Evolutionary conservation across 2,797 vertebrate species (phyloP), one percentile per base, ranked within the genome.

Genomic region (Cyprinella venusta): DNA sequence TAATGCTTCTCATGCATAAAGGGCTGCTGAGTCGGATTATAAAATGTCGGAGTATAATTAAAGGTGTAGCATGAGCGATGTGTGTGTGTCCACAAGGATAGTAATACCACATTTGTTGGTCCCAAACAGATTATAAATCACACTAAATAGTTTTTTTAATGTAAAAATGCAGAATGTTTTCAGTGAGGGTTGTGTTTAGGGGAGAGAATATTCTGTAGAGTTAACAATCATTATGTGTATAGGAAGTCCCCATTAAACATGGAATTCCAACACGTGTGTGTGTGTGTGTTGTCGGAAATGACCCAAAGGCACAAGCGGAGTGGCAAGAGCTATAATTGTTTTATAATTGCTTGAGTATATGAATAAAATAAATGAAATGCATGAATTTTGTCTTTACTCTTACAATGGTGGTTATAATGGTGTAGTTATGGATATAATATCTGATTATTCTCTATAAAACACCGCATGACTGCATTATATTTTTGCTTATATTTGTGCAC

Each of bases 21-120:
- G 85, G 80, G 56, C 18, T 24, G 61, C 10, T 76, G 83, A 76
- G 26, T 75, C 50, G 68, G 54, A 86, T 88, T 84, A 86, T 76
- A 54, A 87, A 87, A 84, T 85, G 85, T 85, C 76, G 15, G 63
- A 48, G 63, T 78, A 48, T 85, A 86, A 88, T 81, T 84, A 81
- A 79, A 48, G 33, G 50, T 52, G 70, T 79, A 79, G 54, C 70
- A 54, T 50, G 76, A 30, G n/a, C 76, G 56, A 6, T 13, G 12
- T 45, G 42, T 45, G 42, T 45, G 42, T 45, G 45, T 45, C 45
- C 52, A 54, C 19, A 54, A 54, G 19, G 19, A 54, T 54, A 9
- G 52, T 9, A 54, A 54, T 54, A 54, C 19, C 19, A 54, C 52
- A 54, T 21, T 54, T 54, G 8, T 21, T 54, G 2, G 52, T 54